Base-by-base conservation (phyloP, 2,888 invertebrate species). In the Esperia sulphurella region DNA sequence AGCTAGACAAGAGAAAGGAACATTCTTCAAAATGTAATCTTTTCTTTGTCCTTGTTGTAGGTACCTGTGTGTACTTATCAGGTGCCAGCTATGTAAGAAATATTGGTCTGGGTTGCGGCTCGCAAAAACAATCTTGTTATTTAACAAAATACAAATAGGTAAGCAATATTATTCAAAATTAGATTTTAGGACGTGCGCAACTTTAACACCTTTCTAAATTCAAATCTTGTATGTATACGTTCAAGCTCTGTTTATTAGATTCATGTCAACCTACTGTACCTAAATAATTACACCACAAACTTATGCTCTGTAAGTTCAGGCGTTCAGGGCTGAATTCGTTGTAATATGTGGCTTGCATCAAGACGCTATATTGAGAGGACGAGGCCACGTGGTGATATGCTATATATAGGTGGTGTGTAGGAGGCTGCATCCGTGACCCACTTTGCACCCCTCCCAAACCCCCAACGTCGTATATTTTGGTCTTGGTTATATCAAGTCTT, bases 391-490 rank as follows among this genome's bases (percentile, higher is more conserved):
- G 84, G 77, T 66, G 68, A 76, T 79, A 78, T 75, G 78, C 80
- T 75, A 71, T 79, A 33, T 33, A 71, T 61, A 72, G 81, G 78
- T 85, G 86, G 87, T 80, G 86, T 84, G 87, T 87, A 86, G 83
- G 87, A 82, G 82, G 79, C 69, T 79, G 83, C 81, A 86, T 83
- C 88, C 85, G 82, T 88, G 88, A 88, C 88, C 88, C 69, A 87
- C 68, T 86, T 87, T 58, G 57, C 81, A 69, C 79, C 82, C 82
- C 79, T 74, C 70, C 76, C 73, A 61, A 59, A 65, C 64, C 69
- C 68, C 73, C 67, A 67, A 70, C 71, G 71, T 68, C 75, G 76
- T 83, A 80, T 79, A 85, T 83, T 84, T 84, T 79, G 81, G 85
- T 80, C 79, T 83, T 82, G 79, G 76, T 81, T 81, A 74, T 77